phyloP scores from a whole-genome alignment of 2,113 vertebrate species.

The Hemicordylus capensis region DNA sequence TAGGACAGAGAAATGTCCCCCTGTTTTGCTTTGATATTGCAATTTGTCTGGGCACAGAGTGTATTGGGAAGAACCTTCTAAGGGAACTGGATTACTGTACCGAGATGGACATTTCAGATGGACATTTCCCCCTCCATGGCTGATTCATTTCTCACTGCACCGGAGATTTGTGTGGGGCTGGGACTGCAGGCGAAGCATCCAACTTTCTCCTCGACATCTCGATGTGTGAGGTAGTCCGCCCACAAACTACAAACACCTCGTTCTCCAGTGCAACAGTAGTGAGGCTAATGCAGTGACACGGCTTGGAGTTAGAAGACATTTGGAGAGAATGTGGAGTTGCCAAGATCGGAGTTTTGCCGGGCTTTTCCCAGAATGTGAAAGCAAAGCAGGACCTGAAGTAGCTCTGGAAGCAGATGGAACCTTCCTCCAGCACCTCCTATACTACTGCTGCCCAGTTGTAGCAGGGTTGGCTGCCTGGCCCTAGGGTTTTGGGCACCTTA shows the following conservation, averaged over 20 bases:
- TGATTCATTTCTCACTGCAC: conserved; percentile 4
- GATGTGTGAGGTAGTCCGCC: accelerated
- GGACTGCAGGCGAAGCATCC: accelerated
- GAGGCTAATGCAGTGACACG: accelerated
- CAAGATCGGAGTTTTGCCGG: background rate
- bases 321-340: background rate
- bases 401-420: background rate
- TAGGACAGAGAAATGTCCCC: conserved; percentile 1
- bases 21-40: conserved; percentile 42
- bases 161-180: background rate
- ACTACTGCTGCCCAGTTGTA: background rate
- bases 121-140: accelerated
- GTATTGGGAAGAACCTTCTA: background rate
- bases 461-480: background rate
- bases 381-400: background rate
- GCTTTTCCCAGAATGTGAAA: background rate
- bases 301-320: background rate
- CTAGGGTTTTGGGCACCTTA: too few relatives aligned
- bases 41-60: background rate
- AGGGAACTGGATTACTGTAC: accelerated
- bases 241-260: accelerated
- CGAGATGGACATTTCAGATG: conserved; percentile 37
- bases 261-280: accelerated
- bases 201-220: background rate
- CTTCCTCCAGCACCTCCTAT: background rate